Evolutionary conservation across 2,888 invertebrate species (phyloP).

Genomic region (Diarsia dahlii): DNA sequence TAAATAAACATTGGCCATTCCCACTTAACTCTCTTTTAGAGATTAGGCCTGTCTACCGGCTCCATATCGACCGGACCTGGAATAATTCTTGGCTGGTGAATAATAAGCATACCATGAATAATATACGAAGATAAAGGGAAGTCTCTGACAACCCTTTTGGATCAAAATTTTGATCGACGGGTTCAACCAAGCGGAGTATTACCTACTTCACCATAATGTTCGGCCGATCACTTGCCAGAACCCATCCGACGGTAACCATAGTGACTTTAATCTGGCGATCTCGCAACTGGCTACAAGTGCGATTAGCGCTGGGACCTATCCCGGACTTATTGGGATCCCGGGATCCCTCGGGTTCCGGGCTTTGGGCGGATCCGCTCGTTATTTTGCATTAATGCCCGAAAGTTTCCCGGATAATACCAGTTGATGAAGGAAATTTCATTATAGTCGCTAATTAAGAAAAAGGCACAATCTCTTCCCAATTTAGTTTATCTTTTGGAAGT

Average conservation of each 20-base stretch:
- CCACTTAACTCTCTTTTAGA: too few relatives aligned
- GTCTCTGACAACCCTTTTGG: slow-evolving; percentile 5
- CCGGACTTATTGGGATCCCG: slow-evolving; percentile 74
- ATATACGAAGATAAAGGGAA: not conserved
- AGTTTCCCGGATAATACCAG: slow-evolving; percentile 82
- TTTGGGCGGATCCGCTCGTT: slow-evolving; percentile 83
- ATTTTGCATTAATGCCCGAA: slow-evolving; percentile 86
- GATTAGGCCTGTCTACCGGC: not conserved
- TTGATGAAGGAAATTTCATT: slow-evolving; percentile 83
- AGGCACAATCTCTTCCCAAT: slow-evolving; percentile 60
- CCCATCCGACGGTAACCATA: slow-evolving; percentile 54
- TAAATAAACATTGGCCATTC: not conserved
- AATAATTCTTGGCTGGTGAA: not conserved
- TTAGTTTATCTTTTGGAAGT: slow-evolving; percentile 50
- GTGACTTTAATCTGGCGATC: slow-evolving; percentile 78
- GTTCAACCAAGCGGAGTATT: not conserved
- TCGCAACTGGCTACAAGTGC: slow-evolving; percentile 81
- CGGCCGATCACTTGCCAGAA: slow-evolving; percentile 23
- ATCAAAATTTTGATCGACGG: slow-evolving; percentile 13
- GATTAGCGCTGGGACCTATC: slow-evolving; percentile 77
- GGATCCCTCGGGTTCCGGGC: slow-evolving; percentile 74
- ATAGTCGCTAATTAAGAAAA: slow-evolving; percentile 79
- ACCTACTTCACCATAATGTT: slow-evolving; percentile 17
- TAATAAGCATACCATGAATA: slow-evolving; percentile 21
- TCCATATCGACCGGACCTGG: not conserved